Base-by-base conservation (phyloP, 2,113 vertebrate genomes). In the Toxostoma redivivum region DNA sequence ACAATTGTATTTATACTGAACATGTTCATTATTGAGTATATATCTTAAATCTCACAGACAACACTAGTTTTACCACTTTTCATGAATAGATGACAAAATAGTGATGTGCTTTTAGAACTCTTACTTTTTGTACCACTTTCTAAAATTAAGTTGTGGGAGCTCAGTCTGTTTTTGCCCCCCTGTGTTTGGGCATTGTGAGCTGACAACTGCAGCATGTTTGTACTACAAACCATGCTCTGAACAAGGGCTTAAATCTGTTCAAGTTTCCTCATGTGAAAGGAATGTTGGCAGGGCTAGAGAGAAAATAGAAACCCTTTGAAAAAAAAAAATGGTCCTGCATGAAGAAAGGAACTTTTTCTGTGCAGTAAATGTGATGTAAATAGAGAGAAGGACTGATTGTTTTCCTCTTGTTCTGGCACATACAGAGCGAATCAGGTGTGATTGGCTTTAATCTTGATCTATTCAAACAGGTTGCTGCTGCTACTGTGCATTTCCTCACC, bases 131-230 rank as follows among this genome's bases (percentile, higher is more conserved):
- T 95, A 79, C 72, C 58, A 69, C 4, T 37, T 77, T 69, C 64
- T 94, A 51, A 93, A 97, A 94, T 79, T 8, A 78, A 50, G 65
- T 92, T 88, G n/a, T 81, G 90, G 81, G 58, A 90, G 9, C 87
- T 88, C 13, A 0, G 74, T 21, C 67, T 87, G 81, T 15, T 85
- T 87, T 81, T 57, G 78, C 72, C 85, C 91, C 50, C 1, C 2
- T 74, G 54, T 97, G 95, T 96, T 95, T 96, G 80, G 90, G 91
- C 92, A 85, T 58, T 86, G 76, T 65, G 90, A 77, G 83, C 44
- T 97, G 96, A 97, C 94, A 97, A 97, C 95, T 96, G 87, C 81
- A 96, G 89, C 86, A 85, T 97, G 95, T 97, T 97, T 98, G 97
- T 79, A 96, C 97, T 96, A 93, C 95, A 97, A 95, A 95, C 85